A percentile compares a stretch with the other conserved stretches of the same genome.
phyloP scores from a whole-genome alignment of 2,797 vertebrate genomes.

The Trachurus trachurus region DNA sequence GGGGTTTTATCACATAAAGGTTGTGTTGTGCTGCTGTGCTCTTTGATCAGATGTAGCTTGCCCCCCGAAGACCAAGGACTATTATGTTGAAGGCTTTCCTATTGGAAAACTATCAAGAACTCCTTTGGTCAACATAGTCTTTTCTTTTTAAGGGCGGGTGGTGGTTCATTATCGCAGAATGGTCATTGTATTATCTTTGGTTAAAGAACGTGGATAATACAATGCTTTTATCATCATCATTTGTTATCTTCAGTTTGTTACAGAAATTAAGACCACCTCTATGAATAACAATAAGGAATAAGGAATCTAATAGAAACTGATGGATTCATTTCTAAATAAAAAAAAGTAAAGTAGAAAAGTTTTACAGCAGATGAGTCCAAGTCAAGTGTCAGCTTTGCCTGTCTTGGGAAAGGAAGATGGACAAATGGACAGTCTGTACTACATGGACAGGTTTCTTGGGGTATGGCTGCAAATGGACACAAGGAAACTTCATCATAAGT shows the following conservation, averaged over 20 bases:
- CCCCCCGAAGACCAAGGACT: background rate
- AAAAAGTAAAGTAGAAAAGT: background rate
- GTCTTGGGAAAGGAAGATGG: background rate
- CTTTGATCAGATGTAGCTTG: background rate
- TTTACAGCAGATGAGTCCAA: background rate
- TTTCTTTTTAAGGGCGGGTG: background rate
- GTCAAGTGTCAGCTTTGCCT: background rate
- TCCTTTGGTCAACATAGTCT: background rate
- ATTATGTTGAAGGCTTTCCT: background rate
- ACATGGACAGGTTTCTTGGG: background rate
- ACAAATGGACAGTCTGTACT: background rate
- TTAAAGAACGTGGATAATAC: slow-evolving; percentile 10
- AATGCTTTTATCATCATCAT: background rate
- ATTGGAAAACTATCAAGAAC: background rate
- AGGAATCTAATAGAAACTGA: background rate
- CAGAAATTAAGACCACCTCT: slow-evolving; percentile 6
- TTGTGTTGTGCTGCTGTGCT: too few species aligned
- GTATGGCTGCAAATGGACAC: background rate
- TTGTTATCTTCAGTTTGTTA: slow-evolving; percentile 9
- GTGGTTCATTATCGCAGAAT: background rate
- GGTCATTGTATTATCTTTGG: slow-evolving; percentile 19
- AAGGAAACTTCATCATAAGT: slow-evolving; percentile 5
- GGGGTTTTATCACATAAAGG: too few species aligned
- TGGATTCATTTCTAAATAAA: background rate
- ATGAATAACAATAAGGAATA: slow-evolving; percentile 17